Base-by-base conservation (phyloP, 2,113 vertebrate species). In the Bettongia penicillata region DNA sequence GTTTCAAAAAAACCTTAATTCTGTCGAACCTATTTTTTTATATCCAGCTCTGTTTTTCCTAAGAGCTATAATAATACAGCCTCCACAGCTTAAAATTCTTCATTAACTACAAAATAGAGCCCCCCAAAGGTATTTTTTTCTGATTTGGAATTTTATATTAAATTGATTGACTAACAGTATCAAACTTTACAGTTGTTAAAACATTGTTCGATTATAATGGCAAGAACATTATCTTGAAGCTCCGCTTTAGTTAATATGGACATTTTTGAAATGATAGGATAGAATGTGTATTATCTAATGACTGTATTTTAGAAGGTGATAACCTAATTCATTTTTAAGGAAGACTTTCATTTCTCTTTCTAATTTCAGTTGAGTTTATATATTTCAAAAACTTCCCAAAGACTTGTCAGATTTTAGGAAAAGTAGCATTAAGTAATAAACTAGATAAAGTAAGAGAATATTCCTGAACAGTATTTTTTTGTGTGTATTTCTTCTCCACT, bases 131-230 rank as follows among this genome's bases (percentile, higher is more conserved):
- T 89, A 25, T 93, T 90, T 96, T 92, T 92, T 31, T 53, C 28
- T 68, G 12, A 91, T 19, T 95, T 96, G 57, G 68, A 94, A 37
- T 97, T 93, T 49, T 92, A n/a, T 4, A 92, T 93, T 68, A 61
- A 94, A 90, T 9, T 89, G 51, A 53, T 9, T 89, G 77, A 50
- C n/a, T 89, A 90, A 53, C 31, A 49, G 57, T 6, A 92, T 77
- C 10, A 91, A 96, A 84, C 14, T 16, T 50, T 89, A 91, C 91
- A 19, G 12, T 92, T 90, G 1, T 19, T 90, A 97, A 92, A 61
- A 57, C 57, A 61, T 55, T 68, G 89, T 25, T 51, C 68, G 91
- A 53, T 89, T 43, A 89, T 89, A 93, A 91, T 49, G 26, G n/a
- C n/a, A 57, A 91, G 2, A 9, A 96, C 2, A 92, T 14, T 52